Base-by-base conservation (phyloP, 2,797 vertebrate species). In the Rhinichthys osculus region DNA sequence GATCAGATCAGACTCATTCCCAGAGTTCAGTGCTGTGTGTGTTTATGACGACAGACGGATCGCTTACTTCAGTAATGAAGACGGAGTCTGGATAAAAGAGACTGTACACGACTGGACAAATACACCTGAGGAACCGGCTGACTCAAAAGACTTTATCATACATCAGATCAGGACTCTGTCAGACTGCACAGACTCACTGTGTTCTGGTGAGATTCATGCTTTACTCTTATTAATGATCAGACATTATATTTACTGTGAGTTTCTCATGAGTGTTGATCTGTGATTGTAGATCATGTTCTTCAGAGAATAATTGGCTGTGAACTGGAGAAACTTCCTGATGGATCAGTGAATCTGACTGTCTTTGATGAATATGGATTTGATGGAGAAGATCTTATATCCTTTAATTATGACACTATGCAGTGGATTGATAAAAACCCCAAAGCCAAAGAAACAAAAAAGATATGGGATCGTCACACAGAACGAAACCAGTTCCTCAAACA, bases 401-500 rank as follows among this genome's bases (percentile, higher is more conserved):
- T 70, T 70, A 23, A 70, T 40, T 40, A 1, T 70, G 4, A 35
- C 3, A 35, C 16, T 1, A 0, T 16, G 30, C 30, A 35, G 30
- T 67, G 64, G 64, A 67, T 67, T 67, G 64, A 35, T 9, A 69
- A 69, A 69, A 21, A 2, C 17, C 17, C 33, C 66, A 38, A 69
- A 69, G 69, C 69, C 5, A 42, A 71, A 71, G 3, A n/a, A 71
- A 71, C 38, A 0, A 72, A 72, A 72, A 3, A 1, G 0, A 0
- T 44, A n/a, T 44, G 70, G 70, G 70, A 72, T 7, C 11, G 0
- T 14, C 6, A 42, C 0, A 71, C 21, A 0, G 38, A 0, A 13
- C 21, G 5, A 1, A 71, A 3, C 5, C 1, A 38, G 8, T 0
- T 14, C 21, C 0, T 71, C 0, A 0, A 71, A 0, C 0, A n/a